Base-by-base conservation (phyloP, 2,113 vertebrate genomes). In the Nycticebus coucang region DNA sequence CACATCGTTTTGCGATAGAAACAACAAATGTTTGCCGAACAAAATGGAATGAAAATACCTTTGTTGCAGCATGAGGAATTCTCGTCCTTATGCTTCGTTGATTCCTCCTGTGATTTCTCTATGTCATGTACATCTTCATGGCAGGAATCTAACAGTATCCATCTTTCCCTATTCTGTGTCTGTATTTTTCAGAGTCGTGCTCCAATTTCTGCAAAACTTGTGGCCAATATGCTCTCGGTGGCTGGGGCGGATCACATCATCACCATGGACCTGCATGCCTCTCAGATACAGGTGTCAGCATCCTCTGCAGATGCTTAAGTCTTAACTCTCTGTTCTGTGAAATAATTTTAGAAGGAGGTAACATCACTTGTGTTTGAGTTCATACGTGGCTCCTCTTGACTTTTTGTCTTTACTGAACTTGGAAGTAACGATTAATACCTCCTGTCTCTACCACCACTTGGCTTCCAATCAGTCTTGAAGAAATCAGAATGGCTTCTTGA, bases 211-310 rank as follows among this genome's bases (percentile, higher is more conserved):
- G 99, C 99, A 66, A 99, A 99, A 93, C 99, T 99, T 95, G 99
- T 99, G 98, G 99, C 99, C 75, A 99, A 99, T 96, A 99, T 99
- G 99, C 97, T 99, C 55, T 99, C 99, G 0, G 99, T 99, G 75
- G 99, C 99, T 2, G 99, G 99, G 15, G 99, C 99, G 0, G 99
- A 99, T 97, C 99, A 99, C 98, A 99, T 99, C 97, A 99, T 99
- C 98, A 99, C 99, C 94, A 99, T 99, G 99, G 99, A 99, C 95
- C 98, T 99, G 35, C 99, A 99, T 45, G 99, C 99, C n/a, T 99
- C 99, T 21, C 99, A 99, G 98, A 99, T 99, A 95, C 99, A 99
- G 99, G 99, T 99, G 91, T 93, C 8, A 15, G 17, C 55, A 17
- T 45, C 89, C 74, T 50, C 37, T 64, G 82, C 66, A 62, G 9